Conservation (phyloP, 2,797 vertebrate genomes). For the Chloroceryle inda region DNA sequence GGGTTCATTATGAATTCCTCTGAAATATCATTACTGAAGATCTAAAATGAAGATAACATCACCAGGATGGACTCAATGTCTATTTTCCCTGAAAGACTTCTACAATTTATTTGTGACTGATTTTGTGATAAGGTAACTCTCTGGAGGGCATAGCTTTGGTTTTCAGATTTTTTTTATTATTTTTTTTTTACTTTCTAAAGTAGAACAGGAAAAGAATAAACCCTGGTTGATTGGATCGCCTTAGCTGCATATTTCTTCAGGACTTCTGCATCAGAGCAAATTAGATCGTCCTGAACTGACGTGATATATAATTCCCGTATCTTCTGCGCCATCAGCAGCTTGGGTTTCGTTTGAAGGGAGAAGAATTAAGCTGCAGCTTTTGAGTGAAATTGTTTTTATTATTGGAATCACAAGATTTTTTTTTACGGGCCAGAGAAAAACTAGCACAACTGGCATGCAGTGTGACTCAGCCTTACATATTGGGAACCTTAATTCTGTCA, state of each 20-base stretch:
- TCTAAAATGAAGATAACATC: neutral
- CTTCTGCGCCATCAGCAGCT: constrained; percentile 70
- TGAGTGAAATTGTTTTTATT: constrained; percentile 69
- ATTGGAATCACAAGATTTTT: constrained; percentile 67
- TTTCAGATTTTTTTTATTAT: neutral
- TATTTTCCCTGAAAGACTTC: constrained; percentile 19
- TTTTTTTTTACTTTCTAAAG: constrained; percentile 16
- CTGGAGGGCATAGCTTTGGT: constrained; percentile 32
- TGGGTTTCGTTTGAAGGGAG: constrained; percentile 56
- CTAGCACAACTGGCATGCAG: constrained; percentile 46
- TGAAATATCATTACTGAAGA: constrained; percentile 6
- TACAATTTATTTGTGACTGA: constrained; percentile 21
- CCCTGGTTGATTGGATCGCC: constrained; percentile 24
- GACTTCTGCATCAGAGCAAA: constrained; percentile 67
- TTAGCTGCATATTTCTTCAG: constrained; percentile 68
- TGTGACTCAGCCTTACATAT: constrained; percentile 68
- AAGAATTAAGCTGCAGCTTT: constrained; percentile 71
- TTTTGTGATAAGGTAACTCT: constrained; percentile 31
- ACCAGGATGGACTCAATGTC: neutral
- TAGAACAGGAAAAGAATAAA: constrained; percentile 56
- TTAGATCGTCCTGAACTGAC: constrained; percentile 69
- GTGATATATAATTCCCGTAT: constrained; percentile 63
- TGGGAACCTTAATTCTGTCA: constrained; percentile 67
- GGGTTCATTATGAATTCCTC: constrained; percentile 9
- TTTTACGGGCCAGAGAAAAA: constrained; percentile 55